A percentile compares a stretch with the other conserved stretches of the same genome.
Evolutionary conservation across 2,113 vertebrate species (phyloP).

Genomic region (Tauraco erythrolophus): DNA sequence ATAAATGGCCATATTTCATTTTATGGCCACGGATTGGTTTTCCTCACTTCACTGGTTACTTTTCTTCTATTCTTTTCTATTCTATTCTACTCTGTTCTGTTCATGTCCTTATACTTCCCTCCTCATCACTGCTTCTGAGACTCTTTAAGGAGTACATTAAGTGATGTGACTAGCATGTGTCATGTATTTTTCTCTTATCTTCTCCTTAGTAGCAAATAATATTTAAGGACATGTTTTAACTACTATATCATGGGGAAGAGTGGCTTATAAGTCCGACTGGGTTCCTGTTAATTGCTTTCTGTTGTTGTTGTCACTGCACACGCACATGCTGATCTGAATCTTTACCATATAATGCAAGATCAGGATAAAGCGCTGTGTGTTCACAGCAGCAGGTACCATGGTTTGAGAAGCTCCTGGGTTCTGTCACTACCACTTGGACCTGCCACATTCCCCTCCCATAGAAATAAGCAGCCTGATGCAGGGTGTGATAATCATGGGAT

Average conservation of each 20-base stretch:
- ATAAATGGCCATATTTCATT: neutral
- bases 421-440: neutral
- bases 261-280: neutral
- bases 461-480: neutral
- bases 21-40: neutral
- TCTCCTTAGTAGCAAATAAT: neutral
- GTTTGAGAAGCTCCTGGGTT: neutral
- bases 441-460: neutral
- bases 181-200: neutral
- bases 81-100: neutral
- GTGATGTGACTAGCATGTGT: neutral
- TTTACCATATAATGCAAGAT: neutral
- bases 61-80: neutral
- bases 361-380: neutral
- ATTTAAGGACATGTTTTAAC: neutral
- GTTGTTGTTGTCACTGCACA: neutral
- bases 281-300: neutral
- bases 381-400: neutral
- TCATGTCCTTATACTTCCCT: neutral
- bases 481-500: neutral
- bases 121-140: neutral
- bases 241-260: rapidly evolving
- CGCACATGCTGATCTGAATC: neutral
- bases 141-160: neutral
- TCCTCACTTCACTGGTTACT: neutral